Evolutionary conservation across 2,888 invertebrate genomes (phyloP), one percentile per base, ranked within the genome.

Genomic region (Macropis europaea): DNA sequence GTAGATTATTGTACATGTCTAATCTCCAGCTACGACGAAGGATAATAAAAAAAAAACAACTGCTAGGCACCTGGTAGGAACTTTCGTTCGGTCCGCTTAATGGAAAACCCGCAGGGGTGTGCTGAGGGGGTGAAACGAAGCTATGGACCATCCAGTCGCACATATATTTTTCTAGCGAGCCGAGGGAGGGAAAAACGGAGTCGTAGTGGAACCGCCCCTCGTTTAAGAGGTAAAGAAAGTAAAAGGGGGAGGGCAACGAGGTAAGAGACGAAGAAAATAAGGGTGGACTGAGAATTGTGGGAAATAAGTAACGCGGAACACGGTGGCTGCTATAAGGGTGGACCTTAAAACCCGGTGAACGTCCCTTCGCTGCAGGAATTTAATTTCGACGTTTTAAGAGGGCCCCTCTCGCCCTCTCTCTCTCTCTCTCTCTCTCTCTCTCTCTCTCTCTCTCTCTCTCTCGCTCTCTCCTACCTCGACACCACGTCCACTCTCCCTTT

Each of bases 301-400:
- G 84, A 86, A 88, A 85, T 84, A 84, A 87, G 85, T 86, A 83
- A 78, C 78, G 78, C 82, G 77, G 72, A 77, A 80, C 53, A 78
- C 81, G 48, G 38, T 28, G 59, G 62, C 38, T 52, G 38, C 61
- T 63, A 45, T 68, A 70, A 73, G 78, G 74, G 79, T 81, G 79
- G 77, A 79, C 82, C 79, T 81, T 82, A 82, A 73, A 82, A 82
- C 77, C n/a, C 78, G 79, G 56, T 64, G 72, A 81, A 70, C 67
- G 72, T 64, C 68, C 63, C 61, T 52, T 67, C 79, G 79, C 76
- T 75, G 75, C 61, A 79, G 88, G 88, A 88, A 88, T 88, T 88
- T 88, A 86, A 88, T 88, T 88, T 88, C 84, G 82, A 85, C 86
- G 82, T 86, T 87, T 87, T 84, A 85, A 86, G 84, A 82, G 84